Evolutionary conservation across 2,113 vertebrate species (phyloP).

Genomic region (Myiopsitta monachus): DNA sequence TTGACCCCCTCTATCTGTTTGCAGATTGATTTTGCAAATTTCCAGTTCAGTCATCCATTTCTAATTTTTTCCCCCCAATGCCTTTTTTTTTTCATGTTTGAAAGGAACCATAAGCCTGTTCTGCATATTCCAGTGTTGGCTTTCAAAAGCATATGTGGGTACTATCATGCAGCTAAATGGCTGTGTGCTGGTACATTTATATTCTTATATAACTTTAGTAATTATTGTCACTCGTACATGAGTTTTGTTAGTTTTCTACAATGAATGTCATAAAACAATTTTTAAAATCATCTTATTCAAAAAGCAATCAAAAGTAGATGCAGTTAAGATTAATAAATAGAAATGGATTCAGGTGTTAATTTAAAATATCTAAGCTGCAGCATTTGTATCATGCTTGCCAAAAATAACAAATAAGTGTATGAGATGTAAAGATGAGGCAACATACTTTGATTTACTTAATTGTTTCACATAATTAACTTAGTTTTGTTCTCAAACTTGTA

Average conservation of each 20-base stretch:
- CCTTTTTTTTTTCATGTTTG: not conserved
- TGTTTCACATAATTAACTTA: not conserved
- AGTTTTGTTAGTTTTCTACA: not conserved
- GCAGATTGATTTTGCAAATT: not conserved
- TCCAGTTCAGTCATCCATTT: not conserved
- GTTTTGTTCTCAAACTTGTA: not conserved
- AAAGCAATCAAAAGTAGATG: not conserved
- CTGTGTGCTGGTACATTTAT: not conserved
- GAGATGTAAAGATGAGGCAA: not conserved
- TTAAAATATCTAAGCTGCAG: not conserved
- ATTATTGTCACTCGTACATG: not conserved
- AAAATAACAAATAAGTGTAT: not conserved
- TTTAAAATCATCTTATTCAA: not conserved
- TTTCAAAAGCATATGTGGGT: not conserved
- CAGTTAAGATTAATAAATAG: not conserved
- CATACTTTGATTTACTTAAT: not conserved
- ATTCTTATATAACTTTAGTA: not conserved
- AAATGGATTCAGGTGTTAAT: not conserved
- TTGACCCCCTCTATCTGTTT: not conserved
- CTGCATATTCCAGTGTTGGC: not conserved
- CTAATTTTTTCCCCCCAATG: accelerated
- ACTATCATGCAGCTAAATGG: not conserved
- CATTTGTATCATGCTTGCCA: not conserved
- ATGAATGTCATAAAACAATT: not conserved
- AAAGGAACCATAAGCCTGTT: not conserved